Evolutionary conservation across 2,113 vertebrate species (phyloP).

Genomic region (Planiliza haematocheilus): DNA sequence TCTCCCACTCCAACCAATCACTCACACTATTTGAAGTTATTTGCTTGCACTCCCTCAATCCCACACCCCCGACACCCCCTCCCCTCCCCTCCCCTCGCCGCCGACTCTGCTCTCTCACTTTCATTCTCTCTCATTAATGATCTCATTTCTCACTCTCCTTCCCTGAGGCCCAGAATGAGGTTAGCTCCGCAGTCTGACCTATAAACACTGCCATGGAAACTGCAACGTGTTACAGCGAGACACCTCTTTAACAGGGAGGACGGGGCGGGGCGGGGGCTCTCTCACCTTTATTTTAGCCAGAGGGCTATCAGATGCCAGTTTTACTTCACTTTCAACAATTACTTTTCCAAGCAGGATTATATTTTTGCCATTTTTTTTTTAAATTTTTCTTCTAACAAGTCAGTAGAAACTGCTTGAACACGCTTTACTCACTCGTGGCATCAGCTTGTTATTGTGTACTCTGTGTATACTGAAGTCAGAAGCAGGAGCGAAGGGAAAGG

Average conservation of each 20-base stretch:
- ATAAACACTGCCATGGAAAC: conserved; percentile 79
- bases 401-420: conserved; percentile 30
- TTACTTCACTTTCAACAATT: conserved; percentile 54
- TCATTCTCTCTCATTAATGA: conserved; percentile 80
- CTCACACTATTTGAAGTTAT: conserved; percentile 75
- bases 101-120: conserved; percentile 64
- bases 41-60: conserved; percentile 65
- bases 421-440: conserved; percentile 4
- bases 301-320: conserved; percentile 51
- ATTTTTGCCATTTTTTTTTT: conserved; percentile 7
- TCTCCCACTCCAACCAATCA: conserved; percentile 68
- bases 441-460: conserved; percentile 19
- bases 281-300: conserved; percentile 66
- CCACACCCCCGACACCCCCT: not conserved
- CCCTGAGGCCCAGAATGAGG: conserved; percentile 74
- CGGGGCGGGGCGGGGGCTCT: conserved; percentile 20
- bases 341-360: conserved; percentile 26
- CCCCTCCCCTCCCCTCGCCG: not conserved
- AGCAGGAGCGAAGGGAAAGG: not conserved
- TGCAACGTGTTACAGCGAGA: conserved; percentile 56
- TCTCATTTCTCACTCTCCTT: conserved; percentile 78
- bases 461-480: not conserved
- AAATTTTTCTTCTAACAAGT: not conserved
- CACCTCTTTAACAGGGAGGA: conserved; percentile 56
- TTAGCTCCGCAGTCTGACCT: conserved; percentile 74